Evolutionary conservation across 2,888 invertebrate species (phyloP).

Genomic region (Ophraella communa): DNA sequence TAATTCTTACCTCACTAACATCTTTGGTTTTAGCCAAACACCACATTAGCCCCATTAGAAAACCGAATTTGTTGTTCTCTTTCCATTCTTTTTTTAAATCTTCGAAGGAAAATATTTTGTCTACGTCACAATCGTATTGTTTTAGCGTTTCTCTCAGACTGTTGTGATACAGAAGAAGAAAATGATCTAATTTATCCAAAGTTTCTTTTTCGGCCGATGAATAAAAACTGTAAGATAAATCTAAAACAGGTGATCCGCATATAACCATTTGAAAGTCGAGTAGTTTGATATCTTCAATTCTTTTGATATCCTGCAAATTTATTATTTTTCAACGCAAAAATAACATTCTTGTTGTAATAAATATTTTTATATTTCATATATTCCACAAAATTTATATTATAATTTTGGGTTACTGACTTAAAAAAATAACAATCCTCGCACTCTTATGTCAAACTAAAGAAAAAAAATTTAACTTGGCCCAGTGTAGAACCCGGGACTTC

Average conservation of each 20-base stretch:
- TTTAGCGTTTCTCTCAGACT: conserved; percentile 44
- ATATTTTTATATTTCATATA: no score
- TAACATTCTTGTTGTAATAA: no score
- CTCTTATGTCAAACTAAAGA: no score
- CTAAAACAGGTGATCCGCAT: conserved; percentile 44
- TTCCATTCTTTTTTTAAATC: conserved; percentile 45
- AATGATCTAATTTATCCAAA: conserved; percentile 46
- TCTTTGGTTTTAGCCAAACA: conserved; percentile 5
- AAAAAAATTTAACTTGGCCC: no score
- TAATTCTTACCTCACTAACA: background rate
- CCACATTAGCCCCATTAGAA: conserved; percentile 11
- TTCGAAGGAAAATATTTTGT: conserved; percentile 47
- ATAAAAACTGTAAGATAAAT: conserved; percentile 53
- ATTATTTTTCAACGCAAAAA: no score
- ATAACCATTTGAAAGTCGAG: conserved; percentile 30
- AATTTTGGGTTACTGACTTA: no score
- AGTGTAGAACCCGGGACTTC: no score
- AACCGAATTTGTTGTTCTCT: conserved; percentile 29
- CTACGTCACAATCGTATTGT: conserved; percentile 45
- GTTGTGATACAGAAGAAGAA: conserved; percentile 50
- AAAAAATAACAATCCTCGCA: no score
- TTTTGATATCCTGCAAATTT: conserved; percentile 10
- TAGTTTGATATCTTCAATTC: conserved; percentile 22
- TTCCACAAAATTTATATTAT: no score
- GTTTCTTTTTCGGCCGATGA: conserved; percentile 47